Base-by-base conservation (phyloP, 2,888 invertebrate species). In the Apamea sordens region DNA sequence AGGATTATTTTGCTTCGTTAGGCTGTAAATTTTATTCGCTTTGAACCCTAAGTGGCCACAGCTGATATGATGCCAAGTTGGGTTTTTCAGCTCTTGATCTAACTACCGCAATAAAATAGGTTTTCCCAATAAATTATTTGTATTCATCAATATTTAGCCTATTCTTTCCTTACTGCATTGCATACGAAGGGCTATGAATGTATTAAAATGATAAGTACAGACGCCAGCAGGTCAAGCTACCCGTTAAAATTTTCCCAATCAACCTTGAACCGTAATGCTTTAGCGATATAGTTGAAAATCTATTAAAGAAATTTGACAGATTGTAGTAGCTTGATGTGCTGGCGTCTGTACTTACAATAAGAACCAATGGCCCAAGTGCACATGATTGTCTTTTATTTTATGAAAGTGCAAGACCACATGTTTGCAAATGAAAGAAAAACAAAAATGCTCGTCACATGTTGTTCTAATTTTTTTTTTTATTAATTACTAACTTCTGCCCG, bases 351-450 rank as follows among this genome's bases (percentile, higher is more conserved):
- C n/a, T n/a, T n/a, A n/a, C 47, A 50, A 28, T 24, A 74, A 73
- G 13, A 73, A 24, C 24, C 11, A 24, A 21, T 53, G 2, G 7
- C 28, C 7, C n/a, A 24, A 73, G 28, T 44, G 11, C 28, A 24
- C 15, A 56, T 75, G 28, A 56, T 28, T 75, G 18, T 75, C 10
- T 53, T 74, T 44, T 65, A 41, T 78, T 68, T 70, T 80, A 63
- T 80, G 6, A 36, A 80, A 36, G 15, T 28, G 21, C 50, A 53
- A 47, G 21, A 13, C 50, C 74, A 79, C 50, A 81, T 81, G 79
- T 67, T n/a, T n/a, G 47, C 28, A 28, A 80, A 65, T 32, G 2
- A 65, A 65, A 41, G 11, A 61, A 79, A 50, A 70, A 47, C 8
- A 70, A 36, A 53, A 63, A 18, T 73, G 13, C 7, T 21, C 11